Evolutionary conservation across 1,140 invertebrate genomes (phyloP).

Genomic region (Acromyrmex echinatior): DNA sequence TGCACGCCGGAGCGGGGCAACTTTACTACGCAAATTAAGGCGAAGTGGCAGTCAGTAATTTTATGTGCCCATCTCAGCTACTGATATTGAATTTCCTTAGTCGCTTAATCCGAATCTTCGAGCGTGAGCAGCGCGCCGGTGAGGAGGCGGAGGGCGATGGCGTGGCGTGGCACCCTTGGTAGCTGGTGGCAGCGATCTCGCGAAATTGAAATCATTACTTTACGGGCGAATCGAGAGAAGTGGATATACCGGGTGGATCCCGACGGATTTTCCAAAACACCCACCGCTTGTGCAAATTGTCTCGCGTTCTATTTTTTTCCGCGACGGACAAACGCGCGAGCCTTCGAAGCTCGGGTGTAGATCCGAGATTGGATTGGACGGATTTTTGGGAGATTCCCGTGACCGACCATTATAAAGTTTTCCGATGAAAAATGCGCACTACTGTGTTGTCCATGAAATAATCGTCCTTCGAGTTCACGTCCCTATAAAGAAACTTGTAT

Average conservation of each 20-base stretch:
- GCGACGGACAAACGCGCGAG: conserved; percentile 31
- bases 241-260: conserved; percentile 73
- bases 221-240: conserved; percentile 78
- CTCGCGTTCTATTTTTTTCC: conserved; percentile 34
- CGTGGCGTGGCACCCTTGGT: conserved; percentile 68
- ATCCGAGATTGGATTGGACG: conserved; percentile 59
- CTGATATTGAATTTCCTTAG: conserved; percentile 87
- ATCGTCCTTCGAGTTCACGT: conserved; percentile 9
- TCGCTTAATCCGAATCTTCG: conserved; percentile 86
- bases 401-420: conserved; percentile 35
- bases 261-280: conserved; percentile 80
- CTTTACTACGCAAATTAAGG: conserved; percentile 87
- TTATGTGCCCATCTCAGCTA: conserved; percentile 86
- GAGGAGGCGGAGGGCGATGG: conserved; percentile 16
- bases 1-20: conserved; percentile 70
- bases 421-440: conserved; percentile 22
- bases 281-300: conserved; percentile 43
- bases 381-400: conserved; percentile 40
- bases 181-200: conserved; percentile 80
- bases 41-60: conserved; percentile 86
- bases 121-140: conserved; percentile 49
- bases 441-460: not conserved
- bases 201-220: conserved; percentile 87
- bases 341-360: conserved; percentile 18
- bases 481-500: not conserved